phyloP scores from a whole-genome alignment of 2,888 invertebrate genomes.

The Tenthredo livida region DNA sequence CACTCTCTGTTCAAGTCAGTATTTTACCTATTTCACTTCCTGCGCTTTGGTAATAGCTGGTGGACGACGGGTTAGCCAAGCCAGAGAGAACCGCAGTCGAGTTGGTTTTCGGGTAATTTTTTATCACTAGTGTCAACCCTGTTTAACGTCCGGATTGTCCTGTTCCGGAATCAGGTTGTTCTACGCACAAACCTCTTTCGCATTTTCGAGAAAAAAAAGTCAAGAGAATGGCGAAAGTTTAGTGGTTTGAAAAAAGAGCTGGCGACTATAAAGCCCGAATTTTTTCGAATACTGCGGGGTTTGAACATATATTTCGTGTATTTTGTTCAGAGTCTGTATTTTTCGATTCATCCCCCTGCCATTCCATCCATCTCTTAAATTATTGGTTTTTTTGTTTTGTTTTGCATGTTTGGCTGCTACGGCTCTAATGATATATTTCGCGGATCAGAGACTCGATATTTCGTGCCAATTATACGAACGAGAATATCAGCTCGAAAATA shows the following conservation, averaged over 20 bases:
- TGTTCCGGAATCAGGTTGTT: background rate
- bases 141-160: conserved; percentile 4
- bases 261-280: background rate
- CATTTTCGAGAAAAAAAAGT: background rate
- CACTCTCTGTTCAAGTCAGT: conserved; percentile 33
- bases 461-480: conserved; percentile 19
- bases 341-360: background rate
- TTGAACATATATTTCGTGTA: background rate
- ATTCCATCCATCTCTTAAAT: background rate
- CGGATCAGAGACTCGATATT: conserved; percentile 22
- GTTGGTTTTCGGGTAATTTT: conserved; percentile 15
- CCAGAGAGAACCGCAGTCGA: conserved; percentile 34
- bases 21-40: conserved; percentile 38
- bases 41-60: conserved; percentile 39
- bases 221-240: background rate
- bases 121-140: conserved; percentile 27
- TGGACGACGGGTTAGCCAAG: conserved; percentile 35
- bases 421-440: conserved; percentile 17
- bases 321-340: background rate
- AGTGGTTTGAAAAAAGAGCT: background rate
- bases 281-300: background rate
- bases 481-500: background rate
- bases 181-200: background rate
- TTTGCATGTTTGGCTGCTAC: background rate
- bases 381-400: background rate